Conservation (phyloP, 1,140 invertebrate genomes). For the Zeugodacus cucurbitae region DNA sequence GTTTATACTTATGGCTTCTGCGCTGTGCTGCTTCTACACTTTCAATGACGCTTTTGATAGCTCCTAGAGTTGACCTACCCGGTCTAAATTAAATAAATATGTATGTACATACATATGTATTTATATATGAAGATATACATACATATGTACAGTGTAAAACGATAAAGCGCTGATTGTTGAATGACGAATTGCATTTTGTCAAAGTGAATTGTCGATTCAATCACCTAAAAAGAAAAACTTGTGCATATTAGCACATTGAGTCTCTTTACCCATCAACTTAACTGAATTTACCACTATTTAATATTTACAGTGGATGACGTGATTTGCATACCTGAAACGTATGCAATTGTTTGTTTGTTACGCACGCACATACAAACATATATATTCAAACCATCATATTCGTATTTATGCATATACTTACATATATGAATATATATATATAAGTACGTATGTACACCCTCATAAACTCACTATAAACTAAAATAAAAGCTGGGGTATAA, state of each 20-base stretch:
- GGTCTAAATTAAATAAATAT: no score
- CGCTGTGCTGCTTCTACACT: no score
- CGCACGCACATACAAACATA: background rate
- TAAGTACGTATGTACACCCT: background rate
- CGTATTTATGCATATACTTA: background rate
- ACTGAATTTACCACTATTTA: background rate
- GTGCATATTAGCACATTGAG: background rate
- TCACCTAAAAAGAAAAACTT: background rate
- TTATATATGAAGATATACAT: background rate
- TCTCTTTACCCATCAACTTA: background rate
- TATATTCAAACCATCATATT: no score
- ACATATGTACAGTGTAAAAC: background rate
- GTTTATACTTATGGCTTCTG: no score
- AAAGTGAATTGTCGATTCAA: background rate
- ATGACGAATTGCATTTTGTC: background rate
- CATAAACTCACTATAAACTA: background rate
- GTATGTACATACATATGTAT: no score
- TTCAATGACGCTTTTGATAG: no score
- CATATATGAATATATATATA: background rate
- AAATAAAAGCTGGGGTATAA: no score
- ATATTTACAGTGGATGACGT: background rate
- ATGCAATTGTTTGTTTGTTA: background rate
- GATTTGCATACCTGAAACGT: slow-evolving; percentile 13
- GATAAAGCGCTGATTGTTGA: background rate
- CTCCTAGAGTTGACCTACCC: no score